Conservation (phyloP, 2,113 vertebrate genomes). For the Rhinolophus sinicus region DNA sequence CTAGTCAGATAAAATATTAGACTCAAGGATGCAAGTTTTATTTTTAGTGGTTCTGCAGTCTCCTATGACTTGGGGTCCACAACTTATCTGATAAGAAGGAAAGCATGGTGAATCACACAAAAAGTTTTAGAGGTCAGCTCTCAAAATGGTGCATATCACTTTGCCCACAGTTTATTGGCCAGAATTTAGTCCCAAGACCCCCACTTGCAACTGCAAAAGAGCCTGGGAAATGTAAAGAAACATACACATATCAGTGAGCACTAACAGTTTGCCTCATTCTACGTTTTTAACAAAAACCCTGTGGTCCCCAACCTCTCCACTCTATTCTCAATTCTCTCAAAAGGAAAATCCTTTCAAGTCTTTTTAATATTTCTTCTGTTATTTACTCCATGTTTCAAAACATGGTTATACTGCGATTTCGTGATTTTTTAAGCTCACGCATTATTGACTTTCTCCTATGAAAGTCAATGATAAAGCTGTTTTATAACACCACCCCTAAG, state of each 20-base stretch:
- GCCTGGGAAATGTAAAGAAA: neutral
- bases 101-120: neutral
- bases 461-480: neutral
- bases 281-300: neutral
- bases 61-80: neutral
- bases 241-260: neutral
- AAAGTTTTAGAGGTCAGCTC: neutral
- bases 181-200: neutral
- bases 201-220: neutral
- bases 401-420: neutral
- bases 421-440: constrained; percentile 30
- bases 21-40: neutral
- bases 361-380: constrained; percentile 24
- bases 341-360: neutral
- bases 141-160: neutral
- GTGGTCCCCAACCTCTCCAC: neutral
- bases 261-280: neutral
- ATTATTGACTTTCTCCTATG: neutral
- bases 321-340: constrained; percentile 1
- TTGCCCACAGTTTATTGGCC: neutral
- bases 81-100: neutral
- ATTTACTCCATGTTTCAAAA: neutral
- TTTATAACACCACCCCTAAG: neutral
- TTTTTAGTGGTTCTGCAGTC: neutral
- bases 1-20: constrained; percentile 22